Conservation (phyloP, 2,113 vertebrate species). For the Tychaedon coryphoeus region DNA sequence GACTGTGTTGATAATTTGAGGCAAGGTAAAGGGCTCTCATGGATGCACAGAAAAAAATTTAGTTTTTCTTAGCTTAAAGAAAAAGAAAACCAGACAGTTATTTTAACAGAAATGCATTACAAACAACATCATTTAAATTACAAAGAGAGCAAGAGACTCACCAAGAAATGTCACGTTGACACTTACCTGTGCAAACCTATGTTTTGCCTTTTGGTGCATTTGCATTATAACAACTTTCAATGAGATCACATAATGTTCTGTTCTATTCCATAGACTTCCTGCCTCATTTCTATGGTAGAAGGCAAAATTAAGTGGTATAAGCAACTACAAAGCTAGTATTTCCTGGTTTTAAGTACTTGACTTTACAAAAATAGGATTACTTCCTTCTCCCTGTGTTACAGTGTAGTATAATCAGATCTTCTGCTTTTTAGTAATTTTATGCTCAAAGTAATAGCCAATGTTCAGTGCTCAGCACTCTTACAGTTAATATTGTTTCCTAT, state of each 20-base stretch:
- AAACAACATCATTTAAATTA: neutral
- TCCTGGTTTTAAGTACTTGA: neutral
- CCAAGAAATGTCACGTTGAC: neutral
- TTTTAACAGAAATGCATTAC: neutral
- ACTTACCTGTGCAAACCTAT: neutral
- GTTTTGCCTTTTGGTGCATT: neutral
- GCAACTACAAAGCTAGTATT: neutral
- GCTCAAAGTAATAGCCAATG: neutral
- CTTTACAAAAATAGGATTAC: neutral
- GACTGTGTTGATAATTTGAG: neutral
- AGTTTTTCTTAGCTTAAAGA: neutral
- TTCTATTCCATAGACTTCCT: neutral
- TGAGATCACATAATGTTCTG: neutral
- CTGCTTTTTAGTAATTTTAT: neutral
- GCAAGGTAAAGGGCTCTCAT: neutral
- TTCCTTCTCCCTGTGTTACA: neutral
- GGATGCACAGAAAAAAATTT: neutral
- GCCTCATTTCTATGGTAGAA: neutral
- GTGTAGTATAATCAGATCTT: neutral
- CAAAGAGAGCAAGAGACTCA: neutral
- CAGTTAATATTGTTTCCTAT: neutral
- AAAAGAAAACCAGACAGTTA: neutral
- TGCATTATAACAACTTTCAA: neutral
- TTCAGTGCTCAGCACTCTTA: neutral
- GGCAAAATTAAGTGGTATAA: slow-evolving; percentile 10